Conservation (phyloP, 30 jellyfish, hydroid and myxozoan genomes). For the Aurelia aurita region DNA sequence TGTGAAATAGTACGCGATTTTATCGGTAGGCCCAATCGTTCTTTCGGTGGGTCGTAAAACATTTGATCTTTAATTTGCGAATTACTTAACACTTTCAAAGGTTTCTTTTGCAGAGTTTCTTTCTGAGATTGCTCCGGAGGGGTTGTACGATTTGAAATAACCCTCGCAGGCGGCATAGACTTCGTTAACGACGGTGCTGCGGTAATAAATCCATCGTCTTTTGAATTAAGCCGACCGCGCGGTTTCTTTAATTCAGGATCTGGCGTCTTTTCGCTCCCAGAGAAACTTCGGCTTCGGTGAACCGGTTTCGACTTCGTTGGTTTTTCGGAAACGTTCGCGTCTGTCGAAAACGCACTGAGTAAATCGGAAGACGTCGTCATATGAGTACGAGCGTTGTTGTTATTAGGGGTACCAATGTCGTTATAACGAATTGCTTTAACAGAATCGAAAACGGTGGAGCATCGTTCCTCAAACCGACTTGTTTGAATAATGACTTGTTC, state of each 20-base stretch:
- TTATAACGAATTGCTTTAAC: slow-evolving; percentile 76
- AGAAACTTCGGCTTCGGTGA: slow-evolving; percentile 69
- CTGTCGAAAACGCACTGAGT: slow-evolving; percentile 63
- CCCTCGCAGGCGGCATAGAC: slow-evolving; percentile 65
- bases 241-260: slow-evolving; percentile 50
- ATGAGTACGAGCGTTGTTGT: slow-evolving; percentile 67
- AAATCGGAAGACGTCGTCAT: slow-evolving; percentile 66
- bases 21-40: slow-evolving; percentile 24
- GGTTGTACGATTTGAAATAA: slow-evolving; percentile 35
- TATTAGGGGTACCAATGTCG: slow-evolving; percentile 49
- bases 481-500: slow-evolving; percentile 83
- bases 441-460: slow-evolving; percentile 69
- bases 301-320: slow-evolving; percentile 54
- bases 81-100: not conserved
- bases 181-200: slow-evolving; percentile 67
- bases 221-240: slow-evolving; percentile 46
- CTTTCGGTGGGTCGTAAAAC: slow-evolving; percentile 48
- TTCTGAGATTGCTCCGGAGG: slow-evolving; percentile 4
- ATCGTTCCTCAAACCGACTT: slow-evolving; percentile 76
- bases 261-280: slow-evolving; percentile 57
- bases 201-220: slow-evolving; percentile 74
- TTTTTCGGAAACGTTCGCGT: slow-evolving; percentile 11
- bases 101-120: slow-evolving; percentile 7
- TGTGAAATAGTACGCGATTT: slow-evolving; percentile 6
- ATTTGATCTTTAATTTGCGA: slow-evolving; percentile 10